Evolutionary conservation across 2,113 vertebrate species (phyloP), one percentile per base, ranked within the genome.

Genomic region (Stigmatopora nigra): DNA sequence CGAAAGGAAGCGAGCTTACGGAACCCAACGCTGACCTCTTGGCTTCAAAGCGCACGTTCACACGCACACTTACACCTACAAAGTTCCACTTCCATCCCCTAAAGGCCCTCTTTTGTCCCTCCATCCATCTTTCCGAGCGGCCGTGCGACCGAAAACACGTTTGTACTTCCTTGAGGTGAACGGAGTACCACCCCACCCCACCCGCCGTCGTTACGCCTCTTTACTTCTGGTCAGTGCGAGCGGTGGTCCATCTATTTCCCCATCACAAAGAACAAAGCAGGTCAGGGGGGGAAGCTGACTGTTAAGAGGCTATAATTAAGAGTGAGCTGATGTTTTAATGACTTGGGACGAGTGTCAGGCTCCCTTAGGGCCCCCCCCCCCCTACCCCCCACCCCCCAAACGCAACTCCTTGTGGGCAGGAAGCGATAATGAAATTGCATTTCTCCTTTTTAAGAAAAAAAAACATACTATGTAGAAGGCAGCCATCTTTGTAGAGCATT

Each of bases 241-340:
- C 73, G n/a, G 69, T 8, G 67, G 73, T 72, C 74, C 77, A 45
- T 71, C 72, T 53, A 68, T 78, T 65, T 77, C 56, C 47, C 52
- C 78, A 83, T 86, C 84, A 22, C 59, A 86, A 89, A 88, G 85
- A 64, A 64, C 31, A 46, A 65, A 64, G 62, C 12, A 49, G 73
- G 67, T 80, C 72, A 7, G 8, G 51, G 2, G 19, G 53, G 82
- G 74, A 80, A 71, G 73, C 76, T 67, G 53, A n/a, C 61, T 65
- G 80, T 70, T 71, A 68, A 31, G 71, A 66, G 58, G 73, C 68
- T 76, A 67, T 86, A 83, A 87, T 86, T 86, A 86, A 87, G 82
- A 84, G 73, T 15, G 68, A 82, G 68, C 72, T 78, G 81, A 86
- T 76, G 85, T 82, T 82, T 82, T 86, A 82, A 86, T 85, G 85